Conservation (phyloP, 2,113 vertebrate species). For the Rhipidura dahli region DNA sequence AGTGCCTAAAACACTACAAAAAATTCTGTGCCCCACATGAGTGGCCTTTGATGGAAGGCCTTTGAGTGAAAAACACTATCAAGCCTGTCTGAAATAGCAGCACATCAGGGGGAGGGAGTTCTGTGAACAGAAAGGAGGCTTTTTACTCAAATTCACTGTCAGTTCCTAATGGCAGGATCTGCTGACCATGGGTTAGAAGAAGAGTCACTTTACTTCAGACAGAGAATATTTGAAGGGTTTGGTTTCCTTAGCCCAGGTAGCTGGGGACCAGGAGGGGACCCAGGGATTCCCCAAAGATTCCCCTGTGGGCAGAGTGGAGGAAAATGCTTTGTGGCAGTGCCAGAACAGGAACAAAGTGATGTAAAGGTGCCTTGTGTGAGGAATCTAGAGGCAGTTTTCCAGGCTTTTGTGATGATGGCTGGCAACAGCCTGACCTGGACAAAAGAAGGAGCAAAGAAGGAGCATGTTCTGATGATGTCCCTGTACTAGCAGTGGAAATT, state of each 20-base stretch:
- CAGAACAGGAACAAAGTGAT: background rate
- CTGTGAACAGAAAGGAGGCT: background rate
- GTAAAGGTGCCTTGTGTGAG: background rate
- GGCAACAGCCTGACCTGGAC: background rate
- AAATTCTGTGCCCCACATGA: background rate
- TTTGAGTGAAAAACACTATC: background rate
- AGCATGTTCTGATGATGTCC: background rate
- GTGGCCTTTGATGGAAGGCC: background rate
- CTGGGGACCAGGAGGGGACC: too few relatives aligned
- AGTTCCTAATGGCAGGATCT: background rate
- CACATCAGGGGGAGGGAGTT: rapidly evolving
- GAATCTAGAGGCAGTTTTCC: background rate
- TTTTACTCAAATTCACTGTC: background rate
- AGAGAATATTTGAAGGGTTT: background rate
- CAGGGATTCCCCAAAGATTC: background rate
- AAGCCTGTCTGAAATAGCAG: background rate
- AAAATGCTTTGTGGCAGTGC: background rate
- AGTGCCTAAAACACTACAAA: background rate
- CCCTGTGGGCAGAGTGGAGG: background rate
- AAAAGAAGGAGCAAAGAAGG: background rate
- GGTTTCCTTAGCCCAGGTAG: background rate
- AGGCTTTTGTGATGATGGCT: background rate
- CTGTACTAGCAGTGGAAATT: background rate
- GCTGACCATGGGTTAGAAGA: background rate
- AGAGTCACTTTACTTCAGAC: rapidly evolving